A percentile compares a stretch with the other conserved stretches of the same genome.
Evolutionary conservation across 37 sponge, comb jelly and placozoan genomes (phyloP).

Genomic region (Lycopodina hypogea): DNA sequence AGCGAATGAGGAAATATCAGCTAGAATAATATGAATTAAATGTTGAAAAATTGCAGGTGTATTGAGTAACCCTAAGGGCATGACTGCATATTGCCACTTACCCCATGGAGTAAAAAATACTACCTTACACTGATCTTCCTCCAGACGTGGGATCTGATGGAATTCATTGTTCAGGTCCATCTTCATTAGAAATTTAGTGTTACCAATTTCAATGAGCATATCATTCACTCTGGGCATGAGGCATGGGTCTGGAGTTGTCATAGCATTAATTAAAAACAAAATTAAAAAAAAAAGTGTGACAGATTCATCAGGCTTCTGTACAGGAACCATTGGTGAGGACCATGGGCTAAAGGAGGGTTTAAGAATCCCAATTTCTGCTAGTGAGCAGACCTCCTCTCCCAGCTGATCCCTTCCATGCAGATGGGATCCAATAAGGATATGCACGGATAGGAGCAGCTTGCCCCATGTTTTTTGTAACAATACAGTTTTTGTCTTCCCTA

Average conservation of each 20-base stretch:
- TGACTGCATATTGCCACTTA: background rate
- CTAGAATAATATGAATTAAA: constrained; percentile 4
- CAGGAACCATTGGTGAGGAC: constrained; percentile 16
- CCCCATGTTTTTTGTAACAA: too few relatives aligned
- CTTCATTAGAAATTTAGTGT: background rate
- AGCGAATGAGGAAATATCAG: background rate
- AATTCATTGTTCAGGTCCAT: constrained; percentile 4
- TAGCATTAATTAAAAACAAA: background rate
- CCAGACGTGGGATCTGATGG: background rate
- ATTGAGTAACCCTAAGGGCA: constrained; percentile 19
- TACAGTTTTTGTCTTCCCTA: too few relatives aligned
- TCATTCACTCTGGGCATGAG: constrained; percentile 17
- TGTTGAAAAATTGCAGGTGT: constrained; percentile 17
- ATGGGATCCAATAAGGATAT: too few relatives aligned
- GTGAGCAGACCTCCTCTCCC: too few relatives aligned
- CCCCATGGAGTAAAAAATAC: constrained; percentile 13
- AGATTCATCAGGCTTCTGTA: constrained; percentile 13
- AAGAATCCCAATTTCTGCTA: background rate
- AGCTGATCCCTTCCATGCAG: too few relatives aligned
- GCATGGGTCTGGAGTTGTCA: constrained; percentile 3
- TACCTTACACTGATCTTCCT: constrained; percentile 6
- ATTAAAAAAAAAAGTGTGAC: constrained; percentile 10
- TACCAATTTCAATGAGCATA: constrained; percentile 1
- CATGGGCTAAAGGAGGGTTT: constrained; percentile 16
- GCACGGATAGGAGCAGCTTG: too few relatives aligned